Percentiles rank a stretch among this genome's conserved stretches.
phyloP scores from a whole-genome alignment of 1,140 invertebrate genomes.

The Cecropterus lyciades region DNA sequence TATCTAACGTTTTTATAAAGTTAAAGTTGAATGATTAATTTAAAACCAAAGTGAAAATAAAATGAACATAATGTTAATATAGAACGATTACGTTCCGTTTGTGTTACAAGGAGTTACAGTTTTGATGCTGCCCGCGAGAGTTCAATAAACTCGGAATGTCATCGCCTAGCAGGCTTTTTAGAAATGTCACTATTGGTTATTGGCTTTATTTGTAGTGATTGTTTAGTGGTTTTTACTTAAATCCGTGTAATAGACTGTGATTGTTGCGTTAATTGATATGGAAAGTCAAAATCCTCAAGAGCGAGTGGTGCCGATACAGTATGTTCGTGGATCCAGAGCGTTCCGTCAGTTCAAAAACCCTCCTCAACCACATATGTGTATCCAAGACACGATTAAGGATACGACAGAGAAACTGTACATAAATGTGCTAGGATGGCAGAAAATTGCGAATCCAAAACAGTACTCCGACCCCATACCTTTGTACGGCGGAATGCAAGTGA shows the following conservation, averaged over 20 bases:
- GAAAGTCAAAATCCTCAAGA: conserved; percentile 74
- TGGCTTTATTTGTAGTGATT: conserved; percentile 63
- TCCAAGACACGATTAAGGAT: conserved; percentile 87
- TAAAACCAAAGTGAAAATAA: background rate
- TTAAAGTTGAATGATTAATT: background rate
- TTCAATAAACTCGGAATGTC: conserved; percentile 71
- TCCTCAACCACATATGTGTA: conserved; percentile 90
- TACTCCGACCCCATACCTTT: conserved; percentile 87
- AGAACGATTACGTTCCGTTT: conserved; percentile 32
- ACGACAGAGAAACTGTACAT: conserved; percentile 85
- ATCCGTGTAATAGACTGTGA: conserved; percentile 42
- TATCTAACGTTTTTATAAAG: background rate
- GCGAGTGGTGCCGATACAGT: conserved; percentile 67
- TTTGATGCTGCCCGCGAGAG: conserved; percentile 49
- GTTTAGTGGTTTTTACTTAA: conserved; percentile 55
- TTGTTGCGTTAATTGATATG: conserved; percentile 57
- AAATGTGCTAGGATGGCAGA: conserved; percentile 89
- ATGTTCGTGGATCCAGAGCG: conserved; percentile 81
- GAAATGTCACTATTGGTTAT: conserved; percentile 66
- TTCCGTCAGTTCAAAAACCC: conserved; percentile 89
- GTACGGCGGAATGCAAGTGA: conserved; percentile 89
- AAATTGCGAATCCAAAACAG: conserved; percentile 87
- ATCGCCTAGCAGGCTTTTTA: conserved; percentile 53
- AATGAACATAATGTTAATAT: background rate
- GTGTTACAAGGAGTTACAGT: conserved; percentile 6